phyloP scores from a whole-genome alignment of 2,113 vertebrate species.

The Spheniscus mendiculus region DNA sequence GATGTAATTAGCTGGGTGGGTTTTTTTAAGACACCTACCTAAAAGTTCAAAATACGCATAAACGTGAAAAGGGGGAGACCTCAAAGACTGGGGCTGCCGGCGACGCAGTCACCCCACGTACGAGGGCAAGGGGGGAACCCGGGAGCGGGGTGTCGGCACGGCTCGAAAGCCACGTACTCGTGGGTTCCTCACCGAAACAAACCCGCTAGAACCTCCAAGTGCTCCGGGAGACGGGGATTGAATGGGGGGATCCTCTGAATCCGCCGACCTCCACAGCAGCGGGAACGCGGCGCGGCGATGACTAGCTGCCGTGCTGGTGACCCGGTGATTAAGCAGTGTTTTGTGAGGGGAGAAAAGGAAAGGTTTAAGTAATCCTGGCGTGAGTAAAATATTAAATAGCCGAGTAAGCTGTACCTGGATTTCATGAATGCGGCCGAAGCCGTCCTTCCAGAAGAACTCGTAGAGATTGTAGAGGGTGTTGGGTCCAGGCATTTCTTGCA shows the following conservation, averaged over 20 bases:
- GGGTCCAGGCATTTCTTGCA: slow-evolving; percentile 90
- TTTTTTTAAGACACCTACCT: not conserved
- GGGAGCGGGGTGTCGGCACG: not conserved
- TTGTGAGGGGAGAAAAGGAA: not conserved
- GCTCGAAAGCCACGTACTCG: not conserved
- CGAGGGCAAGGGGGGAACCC: fast-evolving
- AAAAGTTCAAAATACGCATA: not conserved
- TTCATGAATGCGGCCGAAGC: slow-evolving; percentile 90
- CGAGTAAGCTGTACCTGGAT: slow-evolving; percentile 81
- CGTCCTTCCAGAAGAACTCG: slow-evolving; percentile 90
- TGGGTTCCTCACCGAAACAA: not conserved
- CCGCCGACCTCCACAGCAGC: not conserved
- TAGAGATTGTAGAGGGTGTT: slow-evolving; percentile 81
- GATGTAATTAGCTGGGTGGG: no score
- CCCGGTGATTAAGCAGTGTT: not conserved
- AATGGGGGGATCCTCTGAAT: no score
- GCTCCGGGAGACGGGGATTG: fast-evolving
- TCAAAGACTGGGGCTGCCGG: no score
- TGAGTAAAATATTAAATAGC: not conserved
- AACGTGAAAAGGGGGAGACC: not conserved
- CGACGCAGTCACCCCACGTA: not conserved
- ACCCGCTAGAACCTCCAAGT: not conserved
- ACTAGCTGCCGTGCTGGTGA: not conserved
- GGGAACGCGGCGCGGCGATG: not conserved
- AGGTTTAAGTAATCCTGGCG: not conserved